Evolutionary conservation across 1,140 invertebrate species (phyloP), one percentile per base, ranked within the genome.

Genomic region (Dinoponera quadriceps): DNA sequence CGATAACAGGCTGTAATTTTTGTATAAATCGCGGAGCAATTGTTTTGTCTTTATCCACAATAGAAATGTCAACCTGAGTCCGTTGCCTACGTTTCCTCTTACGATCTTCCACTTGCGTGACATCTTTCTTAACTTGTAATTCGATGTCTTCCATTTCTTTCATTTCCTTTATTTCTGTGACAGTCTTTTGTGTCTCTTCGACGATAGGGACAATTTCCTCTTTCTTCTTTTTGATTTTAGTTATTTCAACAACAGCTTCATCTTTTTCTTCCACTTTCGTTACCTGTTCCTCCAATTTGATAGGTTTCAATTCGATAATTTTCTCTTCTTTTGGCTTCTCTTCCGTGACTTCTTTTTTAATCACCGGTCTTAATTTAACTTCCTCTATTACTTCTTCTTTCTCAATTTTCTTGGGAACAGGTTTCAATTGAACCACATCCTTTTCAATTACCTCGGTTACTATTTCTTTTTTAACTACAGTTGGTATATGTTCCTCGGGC

Each of bases 21-120:
- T 97, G 95, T 13, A 96, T 95, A 89, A 98, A 97, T 85, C 94
- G 94, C 1, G 97, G 97, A 9, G 97, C 96, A 83, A 95, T 94
- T 20, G 90, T 92, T 90, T 95, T 95, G 11, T 92, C 92, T 91
- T 94, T 94, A 63, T 94, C 93, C 2, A 82, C 87, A 22, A 94
- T 92, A 4, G 92, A 87, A 73, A 95, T 95, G 85, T 96, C 95
- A 80, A 95, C 94, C 87, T 95, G 94, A 66, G 94, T 95, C 89
- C 94, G 95, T 77, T 94, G 92, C 60, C 77, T 88, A 5, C 82
- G 84, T 81, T 91, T 93, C 14, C 85, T 87, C 33, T 88, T 91
- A 20, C 75, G 85, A 7, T 90, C 87, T 69, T 90, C 85, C 22
- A 83, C 54, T 71, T 75, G 63, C 11, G 72, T 75, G 5, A 89